Percentiles rank a stretch among this genome's conserved stretches.
Evolutionary conservation across 2,797 vertebrate genomes (phyloP).

Genomic region (Dermochelys coriacea): DNA sequence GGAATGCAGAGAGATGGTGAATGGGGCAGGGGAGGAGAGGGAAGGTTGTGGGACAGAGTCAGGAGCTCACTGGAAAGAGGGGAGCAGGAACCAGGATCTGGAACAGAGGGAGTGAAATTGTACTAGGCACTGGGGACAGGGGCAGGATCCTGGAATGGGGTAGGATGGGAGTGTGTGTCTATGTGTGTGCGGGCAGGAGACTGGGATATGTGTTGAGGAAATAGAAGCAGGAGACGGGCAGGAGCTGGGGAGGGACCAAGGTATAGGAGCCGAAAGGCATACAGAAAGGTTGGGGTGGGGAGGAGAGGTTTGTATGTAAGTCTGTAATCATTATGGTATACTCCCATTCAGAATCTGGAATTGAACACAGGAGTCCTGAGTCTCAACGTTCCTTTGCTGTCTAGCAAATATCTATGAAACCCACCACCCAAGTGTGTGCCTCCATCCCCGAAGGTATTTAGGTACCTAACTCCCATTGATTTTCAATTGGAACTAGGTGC

Average conservation of each 20-base stretch:
- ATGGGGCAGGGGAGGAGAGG: background rate
- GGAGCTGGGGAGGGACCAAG: background rate
- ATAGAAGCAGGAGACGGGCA: background rate
- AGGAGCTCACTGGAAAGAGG: background rate
- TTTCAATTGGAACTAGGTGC: background rate
- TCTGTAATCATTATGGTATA: too few relatives aligned
- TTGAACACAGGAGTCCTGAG: too few relatives aligned
- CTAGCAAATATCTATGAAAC: too few relatives aligned
- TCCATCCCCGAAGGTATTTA: background rate
- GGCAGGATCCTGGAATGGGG: background rate
- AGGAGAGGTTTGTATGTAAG: too few relatives aligned
- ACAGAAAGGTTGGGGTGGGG: too few relatives aligned
- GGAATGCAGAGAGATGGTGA: background rate
- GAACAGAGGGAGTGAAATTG: background rate
- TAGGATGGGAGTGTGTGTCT: background rate
- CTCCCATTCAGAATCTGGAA: too few relatives aligned
- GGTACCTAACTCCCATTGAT: background rate
- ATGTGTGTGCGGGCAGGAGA: background rate
- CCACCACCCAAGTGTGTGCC: too few relatives aligned
- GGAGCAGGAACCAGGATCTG: background rate
- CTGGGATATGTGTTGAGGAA: background rate
- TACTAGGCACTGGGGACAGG: background rate
- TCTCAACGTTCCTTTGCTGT: too few relatives aligned
- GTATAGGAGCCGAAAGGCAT: too few relatives aligned
- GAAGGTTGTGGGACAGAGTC: background rate